Percentiles rank a stretch among this genome's conserved stretches.
These are phyloP conservation scores for Epizoanthus ramosus DNA, from an alignment of 92 coral and sea anemone genomes.

Conservation along the genomic window DNA sequence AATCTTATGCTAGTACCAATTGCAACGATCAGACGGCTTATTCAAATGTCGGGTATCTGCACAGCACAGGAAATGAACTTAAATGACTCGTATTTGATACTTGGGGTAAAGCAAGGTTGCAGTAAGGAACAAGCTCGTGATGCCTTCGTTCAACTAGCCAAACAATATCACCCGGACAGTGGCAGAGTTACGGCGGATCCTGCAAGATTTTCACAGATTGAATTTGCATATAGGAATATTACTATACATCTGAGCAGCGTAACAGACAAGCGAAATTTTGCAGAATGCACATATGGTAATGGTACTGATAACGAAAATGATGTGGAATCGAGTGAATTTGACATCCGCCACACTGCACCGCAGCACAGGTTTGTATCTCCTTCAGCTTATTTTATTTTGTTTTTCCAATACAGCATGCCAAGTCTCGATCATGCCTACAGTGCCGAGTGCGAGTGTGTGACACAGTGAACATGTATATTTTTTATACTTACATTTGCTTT, in stretches of 20 bases:
- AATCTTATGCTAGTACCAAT: background rate
- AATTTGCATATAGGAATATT: conserved; percentile 31
- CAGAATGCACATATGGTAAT: background rate
- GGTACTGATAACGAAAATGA: background rate
- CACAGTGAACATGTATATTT: too few species aligned
- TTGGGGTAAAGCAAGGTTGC: conserved; percentile 28
- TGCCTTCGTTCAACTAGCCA: conserved; percentile 31
- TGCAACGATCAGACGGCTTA: conserved; percentile 1
- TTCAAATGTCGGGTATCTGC: conserved; percentile 4
- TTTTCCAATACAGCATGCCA: too few species aligned
- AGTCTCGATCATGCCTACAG: too few species aligned
- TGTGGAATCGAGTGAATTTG: conserved; percentile 27
- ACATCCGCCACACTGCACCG: conserved; percentile 42
- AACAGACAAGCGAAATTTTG: background rate
- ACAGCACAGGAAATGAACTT: conserved; percentile 4
- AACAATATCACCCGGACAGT: conserved; percentile 32
- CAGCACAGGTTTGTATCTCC: conserved; percentile 22
- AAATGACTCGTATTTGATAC: conserved; percentile 11
- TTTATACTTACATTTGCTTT: too few species aligned
- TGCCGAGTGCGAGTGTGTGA: too few species aligned
- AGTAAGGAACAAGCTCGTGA: conserved; percentile 23
- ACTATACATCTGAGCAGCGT: background rate
- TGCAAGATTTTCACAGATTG: conserved; percentile 35
- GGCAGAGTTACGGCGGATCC: conserved; percentile 34
- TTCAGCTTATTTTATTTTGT: too few species aligned